Conservation (phyloP, 64 coral and sea anemone species). For the Acropora tenuis region DNA sequence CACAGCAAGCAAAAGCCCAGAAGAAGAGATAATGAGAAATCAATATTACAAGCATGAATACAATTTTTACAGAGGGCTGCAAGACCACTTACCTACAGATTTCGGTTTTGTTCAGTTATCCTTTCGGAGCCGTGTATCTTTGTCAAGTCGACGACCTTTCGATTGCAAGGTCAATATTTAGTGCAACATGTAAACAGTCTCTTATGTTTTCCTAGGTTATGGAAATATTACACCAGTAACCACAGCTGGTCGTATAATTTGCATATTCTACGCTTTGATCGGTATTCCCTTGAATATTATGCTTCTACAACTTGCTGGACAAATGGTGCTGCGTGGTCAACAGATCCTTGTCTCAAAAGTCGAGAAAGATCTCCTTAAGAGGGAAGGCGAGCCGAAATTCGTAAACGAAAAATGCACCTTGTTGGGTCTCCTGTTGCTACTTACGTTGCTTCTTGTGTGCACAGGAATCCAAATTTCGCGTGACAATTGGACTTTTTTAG, state of each 20-base stretch:
- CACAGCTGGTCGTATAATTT: slow-evolving; percentile 54
- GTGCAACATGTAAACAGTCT: not conserved
- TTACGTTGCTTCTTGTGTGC: slow-evolving; percentile 6
- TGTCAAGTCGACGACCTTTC: too few relatives aligned
- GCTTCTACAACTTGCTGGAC: slow-evolving; percentile 63
- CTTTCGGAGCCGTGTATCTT: too few relatives aligned
- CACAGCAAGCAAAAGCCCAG: too few relatives aligned
- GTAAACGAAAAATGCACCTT: slow-evolving; percentile 43
- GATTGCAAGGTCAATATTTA: not conserved
- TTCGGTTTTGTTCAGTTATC: too few relatives aligned
- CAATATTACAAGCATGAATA: too few relatives aligned
- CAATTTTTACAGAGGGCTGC: too few relatives aligned
- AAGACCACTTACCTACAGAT: too few relatives aligned
- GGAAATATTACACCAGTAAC: slow-evolving; percentile 79
- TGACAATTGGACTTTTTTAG: slow-evolving; percentile 32
- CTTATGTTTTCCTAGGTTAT: slow-evolving; percentile 64
- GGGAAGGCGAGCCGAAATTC: slow-evolving; percentile 13
- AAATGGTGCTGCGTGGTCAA: slow-evolving; percentile 15
- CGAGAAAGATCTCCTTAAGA: slow-evolving; percentile 40
- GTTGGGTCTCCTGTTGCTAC: slow-evolving; percentile 10
- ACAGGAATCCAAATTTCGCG: not conserved
- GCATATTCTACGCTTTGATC: slow-evolving; percentile 80
- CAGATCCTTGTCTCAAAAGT: slow-evolving; percentile 27
- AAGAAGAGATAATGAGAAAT: too few relatives aligned
- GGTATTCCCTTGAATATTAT: slow-evolving; percentile 74